phyloP scores from a whole-genome alignment of 2,113 vertebrate genomes.

The Lophotis ruficrista region DNA sequence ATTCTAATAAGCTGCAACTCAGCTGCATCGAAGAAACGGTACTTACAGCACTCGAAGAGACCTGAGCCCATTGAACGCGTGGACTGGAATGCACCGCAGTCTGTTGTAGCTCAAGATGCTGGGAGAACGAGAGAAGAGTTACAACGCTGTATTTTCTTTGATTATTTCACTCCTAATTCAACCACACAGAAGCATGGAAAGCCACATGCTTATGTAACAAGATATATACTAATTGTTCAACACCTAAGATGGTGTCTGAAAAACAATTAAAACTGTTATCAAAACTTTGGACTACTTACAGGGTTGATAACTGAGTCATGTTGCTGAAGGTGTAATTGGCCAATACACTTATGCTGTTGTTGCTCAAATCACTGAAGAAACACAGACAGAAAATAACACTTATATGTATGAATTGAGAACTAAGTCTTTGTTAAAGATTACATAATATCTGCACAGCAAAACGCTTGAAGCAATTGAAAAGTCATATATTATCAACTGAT shows the following conservation, averaged over 20 bases:
- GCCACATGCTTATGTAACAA: not conserved
- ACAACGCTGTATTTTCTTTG: not conserved
- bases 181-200: not conserved
- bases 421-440: not conserved
- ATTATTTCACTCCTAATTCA: not conserved
- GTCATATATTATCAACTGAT: not conserved
- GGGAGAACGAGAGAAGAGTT: not conserved
- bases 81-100: slow-evolving; percentile 90
- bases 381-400: not conserved
- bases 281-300: slow-evolving; percentile 74
- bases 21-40: not conserved
- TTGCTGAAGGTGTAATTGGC: slow-evolving; percentile 93
- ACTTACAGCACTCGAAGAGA: slow-evolving; percentile 95
- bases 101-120: slow-evolving; percentile 97
- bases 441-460: not conserved
- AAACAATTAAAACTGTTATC: not conserved
- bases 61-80: slow-evolving; percentile 90
- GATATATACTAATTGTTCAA: not conserved
- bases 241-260: not conserved
- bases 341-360: slow-evolving; percentile 94
- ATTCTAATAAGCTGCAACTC: not conserved
- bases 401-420: not conserved
- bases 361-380: slow-evolving; percentile 91
- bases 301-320: slow-evolving; percentile 91
- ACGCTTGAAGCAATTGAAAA: not conserved